phyloP scores from a whole-genome alignment of 2,888 invertebrate genomes.

The Rhingia campestris region DNA sequence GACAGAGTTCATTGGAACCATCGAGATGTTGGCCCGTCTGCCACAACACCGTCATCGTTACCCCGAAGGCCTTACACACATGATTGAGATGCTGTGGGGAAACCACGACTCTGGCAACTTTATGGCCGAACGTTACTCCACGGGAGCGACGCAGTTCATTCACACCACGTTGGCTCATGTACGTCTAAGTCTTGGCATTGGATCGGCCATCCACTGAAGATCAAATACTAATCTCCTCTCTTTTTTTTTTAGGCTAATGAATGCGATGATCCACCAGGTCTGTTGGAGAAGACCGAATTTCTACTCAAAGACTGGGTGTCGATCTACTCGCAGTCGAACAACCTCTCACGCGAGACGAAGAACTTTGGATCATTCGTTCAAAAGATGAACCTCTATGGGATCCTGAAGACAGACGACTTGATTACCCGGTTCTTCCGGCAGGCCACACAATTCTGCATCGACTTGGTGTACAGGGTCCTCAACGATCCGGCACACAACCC shows the following conservation, averaged over 20 bases:
- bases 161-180: constrained; percentile 95
- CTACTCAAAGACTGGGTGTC: constrained; percentile 97
- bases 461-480: constrained; percentile 93
- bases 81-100: constrained; percentile 91
- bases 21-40: constrained; percentile 91
- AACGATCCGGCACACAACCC: constrained; percentile 88
- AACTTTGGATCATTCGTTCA: constrained; percentile 97
- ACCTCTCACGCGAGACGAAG: constrained; percentile 89
- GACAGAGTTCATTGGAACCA: constrained; percentile 92
- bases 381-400: constrained; percentile 97
- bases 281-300: constrained; percentile 97
- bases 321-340: constrained; percentile 90
- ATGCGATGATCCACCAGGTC: constrained; percentile 95
- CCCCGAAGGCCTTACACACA: constrained; percentile 91
- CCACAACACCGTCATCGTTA: constrained; percentile 89
- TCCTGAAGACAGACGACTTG: constrained; percentile 97
- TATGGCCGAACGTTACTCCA: constrained; percentile 89
- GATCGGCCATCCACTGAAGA: not conserved
- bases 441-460: constrained; percentile 97
- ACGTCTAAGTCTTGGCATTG: constrained; percentile 84
- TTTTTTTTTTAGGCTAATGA: constrained; percentile 86
- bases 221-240: not conserved
- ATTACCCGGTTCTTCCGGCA: constrained; percentile 98
- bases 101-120: constrained; percentile 89
- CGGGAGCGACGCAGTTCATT: constrained; percentile 93